A percentile compares a stretch with the other conserved stretches of the same genome.
phyloP scores from a whole-genome alignment of 2,113 vertebrate genomes.

The Elaphurus davidianus region DNA sequence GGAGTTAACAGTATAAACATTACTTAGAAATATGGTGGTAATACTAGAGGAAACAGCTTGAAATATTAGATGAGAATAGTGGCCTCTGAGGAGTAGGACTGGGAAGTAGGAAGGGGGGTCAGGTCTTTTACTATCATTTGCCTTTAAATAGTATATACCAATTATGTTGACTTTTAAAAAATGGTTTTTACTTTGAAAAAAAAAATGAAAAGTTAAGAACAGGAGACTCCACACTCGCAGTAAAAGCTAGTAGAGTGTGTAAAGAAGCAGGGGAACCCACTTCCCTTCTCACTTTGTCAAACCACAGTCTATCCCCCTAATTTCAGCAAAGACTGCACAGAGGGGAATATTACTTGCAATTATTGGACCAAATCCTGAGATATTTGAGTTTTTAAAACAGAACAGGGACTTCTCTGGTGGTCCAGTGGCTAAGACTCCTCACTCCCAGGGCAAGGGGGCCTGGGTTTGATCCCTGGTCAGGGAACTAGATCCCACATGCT shows the following conservation, averaged over 20 bases:
- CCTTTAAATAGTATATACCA: background rate
- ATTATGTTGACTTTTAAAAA: background rate
- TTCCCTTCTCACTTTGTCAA: background rate
- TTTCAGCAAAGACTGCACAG: background rate
- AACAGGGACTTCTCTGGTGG: background rate
- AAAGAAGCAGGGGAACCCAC: background rate
- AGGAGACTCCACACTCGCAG: background rate
- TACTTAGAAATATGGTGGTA: background rate
- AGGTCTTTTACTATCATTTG: background rate
- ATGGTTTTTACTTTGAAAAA: background rate
- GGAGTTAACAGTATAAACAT: background rate
- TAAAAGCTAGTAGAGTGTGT: background rate
- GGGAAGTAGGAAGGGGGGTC: background rate
- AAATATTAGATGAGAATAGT: background rate
- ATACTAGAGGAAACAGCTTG: background rate
- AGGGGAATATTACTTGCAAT: background rate
- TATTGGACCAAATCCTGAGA: background rate
- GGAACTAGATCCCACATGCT: background rate
- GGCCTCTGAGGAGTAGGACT: background rate
- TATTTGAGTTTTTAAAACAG: background rate
- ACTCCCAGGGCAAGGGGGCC: background rate
- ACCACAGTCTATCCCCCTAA: background rate
- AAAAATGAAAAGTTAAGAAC: background rate
- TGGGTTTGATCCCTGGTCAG: background rate
- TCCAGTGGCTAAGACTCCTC: background rate